phyloP scores from a whole-genome alignment of 1,140 invertebrate genomes.

The Drosophila kohkoa region DNA sequence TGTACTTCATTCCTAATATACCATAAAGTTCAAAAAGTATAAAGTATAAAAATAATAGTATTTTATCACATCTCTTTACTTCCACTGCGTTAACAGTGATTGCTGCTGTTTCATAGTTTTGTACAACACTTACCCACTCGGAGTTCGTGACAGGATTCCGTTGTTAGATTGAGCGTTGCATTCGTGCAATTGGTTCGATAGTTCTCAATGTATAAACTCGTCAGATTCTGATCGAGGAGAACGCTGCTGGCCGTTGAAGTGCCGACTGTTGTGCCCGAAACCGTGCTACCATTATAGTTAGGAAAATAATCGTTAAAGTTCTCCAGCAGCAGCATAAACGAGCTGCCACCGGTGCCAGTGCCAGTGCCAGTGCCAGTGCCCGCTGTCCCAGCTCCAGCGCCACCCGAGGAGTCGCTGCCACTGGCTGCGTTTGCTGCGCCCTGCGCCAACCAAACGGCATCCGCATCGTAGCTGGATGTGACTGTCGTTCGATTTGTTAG shows the following conservation, averaged over 20 bases:
- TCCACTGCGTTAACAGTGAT: too few relatives aligned
- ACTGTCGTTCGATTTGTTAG: slow-evolving; percentile 45
- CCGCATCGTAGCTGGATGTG: slow-evolving; percentile 31
- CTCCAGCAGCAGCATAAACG: slow-evolving; percentile 86
- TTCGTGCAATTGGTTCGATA: slow-evolving; percentile 72
- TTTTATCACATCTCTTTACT: too few relatives aligned
- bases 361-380: slow-evolving; percentile 5
- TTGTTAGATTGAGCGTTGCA: slow-evolving; percentile 61
- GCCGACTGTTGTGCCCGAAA: slow-evolving; percentile 61
- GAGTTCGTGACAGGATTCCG: slow-evolving; percentile 62
- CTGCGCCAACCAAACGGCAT: slow-evolving; percentile 35
- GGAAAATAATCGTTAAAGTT: slow-evolving; percentile 88
- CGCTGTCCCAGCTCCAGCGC: background rate
- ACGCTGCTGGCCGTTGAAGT: slow-evolving; percentile 33
- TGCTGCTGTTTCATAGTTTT: too few relatives aligned
- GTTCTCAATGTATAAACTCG: slow-evolving; percentile 64
- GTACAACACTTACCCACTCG: slow-evolving; percentile 59
- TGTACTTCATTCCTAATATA: too few relatives aligned
- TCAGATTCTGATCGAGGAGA: slow-evolving; percentile 67
- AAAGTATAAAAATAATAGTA: too few relatives aligned
- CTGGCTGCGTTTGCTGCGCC: slow-evolving; percentile 13
- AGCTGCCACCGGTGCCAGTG: slow-evolving; percentile 76
- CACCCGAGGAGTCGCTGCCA: background rate
- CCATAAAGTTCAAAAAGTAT: too few relatives aligned
- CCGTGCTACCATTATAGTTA: slow-evolving; percentile 82